Percentiles rank a stretch among this genome's conserved stretches.
These are phyloP conservation scores for Pachliopta kotzebuea DNA, from an alignment of 2,888 invertebrate species.

Conservation along the genomic window DNA sequence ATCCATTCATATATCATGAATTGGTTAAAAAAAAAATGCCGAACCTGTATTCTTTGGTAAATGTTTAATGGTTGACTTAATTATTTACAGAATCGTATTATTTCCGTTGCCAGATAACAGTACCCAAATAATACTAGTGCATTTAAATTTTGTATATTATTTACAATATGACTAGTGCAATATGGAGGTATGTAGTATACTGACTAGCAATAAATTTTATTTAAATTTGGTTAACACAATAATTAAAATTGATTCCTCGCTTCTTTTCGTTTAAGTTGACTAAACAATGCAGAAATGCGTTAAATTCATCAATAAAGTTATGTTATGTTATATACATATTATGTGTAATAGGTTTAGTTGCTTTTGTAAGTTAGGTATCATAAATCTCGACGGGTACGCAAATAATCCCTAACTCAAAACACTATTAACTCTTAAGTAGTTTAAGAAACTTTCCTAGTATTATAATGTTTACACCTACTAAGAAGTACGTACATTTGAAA, in stretches of 20 bases:
- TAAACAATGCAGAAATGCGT: no score
- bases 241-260: no score
- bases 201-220: no score
- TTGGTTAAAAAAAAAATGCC: conserved; percentile 13
- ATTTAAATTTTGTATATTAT: no score
- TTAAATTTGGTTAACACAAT: no score
- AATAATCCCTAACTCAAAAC: conserved; percentile 20
- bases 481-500: neutral
- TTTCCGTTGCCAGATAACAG: neutral
- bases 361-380: conserved; percentile 3
- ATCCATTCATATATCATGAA: conserved; percentile 14
- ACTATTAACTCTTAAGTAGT: conserved; percentile 32
- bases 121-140: no score
- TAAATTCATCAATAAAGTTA: no score
- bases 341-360: neutral
- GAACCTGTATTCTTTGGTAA: conserved; percentile 7
- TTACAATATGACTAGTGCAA: no score
- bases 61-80: neutral
- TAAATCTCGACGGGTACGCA: conserved; percentile 14
- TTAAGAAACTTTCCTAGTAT: conserved; percentile 32
- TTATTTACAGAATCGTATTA: neutral
- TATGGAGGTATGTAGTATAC: no score
- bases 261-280: no score
- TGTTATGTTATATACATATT: neutral
- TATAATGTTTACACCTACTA: conserved; percentile 18